phyloP scores from a whole-genome alignment of 2,888 invertebrate genomes.

The Cepaea hortensis region DNA sequence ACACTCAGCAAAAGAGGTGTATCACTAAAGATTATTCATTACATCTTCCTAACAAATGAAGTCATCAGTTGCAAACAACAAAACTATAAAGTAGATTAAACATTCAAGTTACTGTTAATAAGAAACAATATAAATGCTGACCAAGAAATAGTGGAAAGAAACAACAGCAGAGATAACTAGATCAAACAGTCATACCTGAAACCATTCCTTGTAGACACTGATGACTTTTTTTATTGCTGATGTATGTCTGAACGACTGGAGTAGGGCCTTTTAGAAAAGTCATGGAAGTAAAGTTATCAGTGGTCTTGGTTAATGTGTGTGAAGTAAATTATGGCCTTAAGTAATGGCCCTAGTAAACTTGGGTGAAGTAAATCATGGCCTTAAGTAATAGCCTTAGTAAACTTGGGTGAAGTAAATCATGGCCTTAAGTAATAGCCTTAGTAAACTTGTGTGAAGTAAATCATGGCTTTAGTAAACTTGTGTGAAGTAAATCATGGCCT shows the following conservation, averaged over 20 bases:
- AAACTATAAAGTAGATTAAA: background rate
- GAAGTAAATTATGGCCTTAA: too few species aligned
- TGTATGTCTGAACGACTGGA: conserved; percentile 91
- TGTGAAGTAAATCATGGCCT: too few species aligned
- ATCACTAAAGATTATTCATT: too few species aligned
- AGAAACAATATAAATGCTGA: background rate
- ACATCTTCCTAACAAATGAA: background rate
- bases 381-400: too few species aligned
- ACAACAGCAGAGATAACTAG: background rate
- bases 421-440: too few species aligned
- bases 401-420: too few species aligned
- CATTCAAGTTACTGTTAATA: background rate
- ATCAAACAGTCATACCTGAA: conserved; percentile 76
- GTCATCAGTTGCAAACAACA: background rate
- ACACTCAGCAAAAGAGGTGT: too few species aligned
- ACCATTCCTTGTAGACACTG: conserved; percentile 95
- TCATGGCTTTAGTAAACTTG: too few species aligned
- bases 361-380: too few species aligned
- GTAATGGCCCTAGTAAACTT: too few species aligned
- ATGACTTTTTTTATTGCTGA: conserved; percentile 92
- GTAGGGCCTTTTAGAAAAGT: conserved; percentile 81
- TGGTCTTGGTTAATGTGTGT: too few species aligned
- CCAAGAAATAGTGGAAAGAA: background rate
- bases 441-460: too few species aligned
- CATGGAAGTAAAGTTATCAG: background rate